Evolutionary conservation across 2,113 vertebrate genomes (phyloP).

Genomic region (Meles meles): DNA sequence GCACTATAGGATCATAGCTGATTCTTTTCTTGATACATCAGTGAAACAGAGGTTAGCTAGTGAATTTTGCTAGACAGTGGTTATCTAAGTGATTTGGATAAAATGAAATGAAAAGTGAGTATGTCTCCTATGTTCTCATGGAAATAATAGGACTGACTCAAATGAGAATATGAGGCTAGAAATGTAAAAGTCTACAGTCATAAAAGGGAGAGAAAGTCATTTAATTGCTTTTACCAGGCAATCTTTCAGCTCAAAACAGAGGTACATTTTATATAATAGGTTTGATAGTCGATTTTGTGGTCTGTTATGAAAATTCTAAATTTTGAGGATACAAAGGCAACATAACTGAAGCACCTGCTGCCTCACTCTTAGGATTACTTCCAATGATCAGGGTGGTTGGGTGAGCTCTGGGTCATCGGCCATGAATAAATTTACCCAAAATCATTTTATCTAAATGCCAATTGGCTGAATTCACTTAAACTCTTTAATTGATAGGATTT

Average conservation of each 20-base stretch:
- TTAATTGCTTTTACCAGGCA: not conserved
- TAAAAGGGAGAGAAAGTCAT: not conserved
- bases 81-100: not conserved
- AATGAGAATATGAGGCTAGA: not conserved
- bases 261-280: not conserved
- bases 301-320: slow-evolving; percentile 28
- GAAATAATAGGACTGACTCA: not conserved
- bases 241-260: slow-evolving; percentile 1
- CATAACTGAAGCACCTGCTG: not conserved
- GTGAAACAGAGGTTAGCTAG: not conserved
- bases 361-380: slow-evolving; percentile 1
- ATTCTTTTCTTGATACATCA: not conserved
- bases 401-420: not conserved
- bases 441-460: slow-evolving; percentile 20
- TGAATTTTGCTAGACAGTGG: not conserved
- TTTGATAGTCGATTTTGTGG: slow-evolving; percentile 6
- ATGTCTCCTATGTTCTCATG: not conserved
- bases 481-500: not conserved
- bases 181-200: not conserved
- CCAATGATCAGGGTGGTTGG: not conserved
- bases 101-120: slow-evolving; percentile 12
- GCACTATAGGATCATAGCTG: not conserved
- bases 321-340: not conserved
- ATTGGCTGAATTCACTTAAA: slow-evolving; percentile 29
- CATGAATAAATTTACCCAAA: slow-evolving; percentile 40